Evolutionary conservation across 2,113 vertebrate species (phyloP).

Genomic region (Rhynchomys soricoides): DNA sequence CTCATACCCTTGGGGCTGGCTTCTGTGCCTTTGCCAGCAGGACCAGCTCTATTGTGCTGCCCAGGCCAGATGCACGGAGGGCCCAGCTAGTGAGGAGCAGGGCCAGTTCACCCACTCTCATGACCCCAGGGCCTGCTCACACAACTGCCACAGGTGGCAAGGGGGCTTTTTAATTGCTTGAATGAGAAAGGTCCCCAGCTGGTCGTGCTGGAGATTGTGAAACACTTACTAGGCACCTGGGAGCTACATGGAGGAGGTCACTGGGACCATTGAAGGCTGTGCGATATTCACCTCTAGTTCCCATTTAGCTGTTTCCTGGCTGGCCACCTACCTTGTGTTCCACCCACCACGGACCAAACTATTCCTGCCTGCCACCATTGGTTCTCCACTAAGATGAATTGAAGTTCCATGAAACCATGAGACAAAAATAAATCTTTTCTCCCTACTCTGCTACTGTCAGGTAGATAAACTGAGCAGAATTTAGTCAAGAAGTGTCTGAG

Average conservation of each 20-base stretch:
- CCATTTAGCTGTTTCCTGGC: background rate
- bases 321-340: background rate
- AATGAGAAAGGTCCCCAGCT: background rate
- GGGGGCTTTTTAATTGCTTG: background rate
- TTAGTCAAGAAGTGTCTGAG: background rate
- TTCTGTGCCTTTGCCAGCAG: background rate
- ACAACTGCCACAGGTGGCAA: background rate
- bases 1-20: background rate
- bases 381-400: background rate
- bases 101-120: too few species aligned
- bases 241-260: background rate
- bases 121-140: too few species aligned
- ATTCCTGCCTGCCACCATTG: background rate
- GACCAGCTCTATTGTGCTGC: background rate
- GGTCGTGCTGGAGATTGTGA: background rate
- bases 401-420: background rate
- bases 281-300: background rate
- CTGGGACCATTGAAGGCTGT: background rate
- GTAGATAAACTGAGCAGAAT: background rate
- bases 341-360: background rate
- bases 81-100: too few species aligned
- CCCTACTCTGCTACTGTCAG: background rate
- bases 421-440: background rate
- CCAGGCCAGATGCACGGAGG: background rate
- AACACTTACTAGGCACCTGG: background rate